phyloP scores from a whole-genome alignment of 2,888 invertebrate genomes.

The Eupithecia dodoneata region DNA sequence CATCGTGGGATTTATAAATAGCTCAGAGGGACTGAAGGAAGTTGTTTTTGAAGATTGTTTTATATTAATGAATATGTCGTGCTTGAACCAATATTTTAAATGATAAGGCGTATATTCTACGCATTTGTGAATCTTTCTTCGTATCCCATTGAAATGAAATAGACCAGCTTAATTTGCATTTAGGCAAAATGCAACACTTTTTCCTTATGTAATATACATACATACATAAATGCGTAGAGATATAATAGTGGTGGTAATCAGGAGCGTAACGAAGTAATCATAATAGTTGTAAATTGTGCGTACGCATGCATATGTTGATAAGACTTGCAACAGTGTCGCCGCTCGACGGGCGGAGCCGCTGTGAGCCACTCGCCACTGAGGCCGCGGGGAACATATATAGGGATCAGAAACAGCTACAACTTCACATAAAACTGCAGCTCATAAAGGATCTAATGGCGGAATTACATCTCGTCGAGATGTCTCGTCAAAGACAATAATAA shows the following conservation, averaged over 20 bases:
- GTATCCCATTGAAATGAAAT: neutral
- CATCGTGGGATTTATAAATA: constrained; percentile 33
- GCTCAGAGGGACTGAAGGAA: constrained; percentile 31
- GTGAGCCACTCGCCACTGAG: neutral
- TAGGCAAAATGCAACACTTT: neutral
- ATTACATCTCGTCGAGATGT: too few species aligned
- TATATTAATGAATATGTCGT: constrained; percentile 32
- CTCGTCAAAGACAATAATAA: too few species aligned
- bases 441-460: neutral
- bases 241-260: constrained; percentile 32
- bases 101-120: constrained; percentile 19
- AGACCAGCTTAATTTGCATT: neutral
- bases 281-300: constrained; percentile 32
- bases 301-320: constrained; percentile 43
- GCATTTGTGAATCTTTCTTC: constrained; percentile 25
- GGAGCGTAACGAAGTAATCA: constrained; percentile 35
- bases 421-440: neutral
- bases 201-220: constrained; percentile 15
- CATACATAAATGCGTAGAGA: constrained; percentile 35
- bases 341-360: constrained; percentile 32
- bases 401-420: neutral
- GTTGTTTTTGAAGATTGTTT: constrained; percentile 38
- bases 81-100: constrained; percentile 33
- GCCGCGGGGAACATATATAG: neutral
- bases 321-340: constrained; percentile 60